phyloP scores from a whole-genome alignment of 2,113 vertebrate genomes.

The Eulemur macaco region DNA sequence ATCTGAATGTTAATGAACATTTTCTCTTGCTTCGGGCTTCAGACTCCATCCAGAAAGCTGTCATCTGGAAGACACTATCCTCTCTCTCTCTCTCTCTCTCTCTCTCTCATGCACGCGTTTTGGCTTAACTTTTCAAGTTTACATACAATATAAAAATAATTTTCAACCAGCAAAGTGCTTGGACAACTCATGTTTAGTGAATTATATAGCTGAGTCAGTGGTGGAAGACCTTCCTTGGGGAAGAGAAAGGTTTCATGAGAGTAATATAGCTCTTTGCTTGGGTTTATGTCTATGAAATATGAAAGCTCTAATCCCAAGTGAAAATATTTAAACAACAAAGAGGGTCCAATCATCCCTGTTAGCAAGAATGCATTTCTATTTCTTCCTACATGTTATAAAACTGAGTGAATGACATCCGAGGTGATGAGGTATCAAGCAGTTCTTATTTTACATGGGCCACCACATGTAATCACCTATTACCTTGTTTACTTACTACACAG shows the following conservation, averaged over 20 bases:
- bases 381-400: fast-evolving
- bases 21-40: slow-evolving; percentile 77
- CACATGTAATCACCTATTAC: too few relatives aligned
- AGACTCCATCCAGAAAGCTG: slow-evolving; percentile 80
- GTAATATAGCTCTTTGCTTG: neutral
- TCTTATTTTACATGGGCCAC: neutral
- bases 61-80: slow-evolving; percentile 83
- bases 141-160: slow-evolving; percentile 32
- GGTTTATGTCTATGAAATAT: neutral
- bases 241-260: neutral
- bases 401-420: fast-evolving
- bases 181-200: neutral
- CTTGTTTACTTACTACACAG: too few relatives aligned
- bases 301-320: neutral
- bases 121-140: slow-evolving; percentile 64
- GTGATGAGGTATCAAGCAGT: fast-evolving
- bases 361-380: neutral
- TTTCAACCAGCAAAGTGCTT: neutral
- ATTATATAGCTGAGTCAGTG: neutral
- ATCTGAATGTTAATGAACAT: slow-evolving; percentile 88
- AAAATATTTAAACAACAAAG: neutral
- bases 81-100: neutral
- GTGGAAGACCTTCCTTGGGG: neutral
- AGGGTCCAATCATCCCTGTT: neutral
- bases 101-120: neutral